Percentiles rank a stretch among this genome's conserved stretches.
These are phyloP conservation scores for Noctua comes DNA, from an alignment of 2,888 invertebrate genomes.

Conservation along the genomic window DNA sequence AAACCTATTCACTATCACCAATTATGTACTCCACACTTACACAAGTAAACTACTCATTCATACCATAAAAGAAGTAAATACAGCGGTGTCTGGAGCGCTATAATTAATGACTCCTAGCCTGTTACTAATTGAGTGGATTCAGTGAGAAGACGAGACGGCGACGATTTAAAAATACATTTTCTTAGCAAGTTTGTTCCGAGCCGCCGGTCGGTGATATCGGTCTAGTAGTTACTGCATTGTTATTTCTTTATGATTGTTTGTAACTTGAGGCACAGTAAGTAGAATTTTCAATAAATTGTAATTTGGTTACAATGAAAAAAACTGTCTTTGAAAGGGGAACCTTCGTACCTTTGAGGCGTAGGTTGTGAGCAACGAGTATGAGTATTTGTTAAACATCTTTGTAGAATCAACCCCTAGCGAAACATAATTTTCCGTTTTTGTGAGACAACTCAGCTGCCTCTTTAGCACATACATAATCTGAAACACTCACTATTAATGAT, in stretches of 20 bases:
- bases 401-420: background rate
- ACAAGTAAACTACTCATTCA: conserved; percentile 28
- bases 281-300: background rate
- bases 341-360: background rate
- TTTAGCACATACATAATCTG: background rate
- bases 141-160: conserved; percentile 83
- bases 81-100: conserved; percentile 51
- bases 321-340: too few relatives aligned
- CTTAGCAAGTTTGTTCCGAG: conserved; percentile 79
- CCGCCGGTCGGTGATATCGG: conserved; percentile 70
- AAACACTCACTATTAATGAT: background rate
- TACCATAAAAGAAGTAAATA: conserved; percentile 42
- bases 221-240: conserved; percentile 52
- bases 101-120: conserved; percentile 77
- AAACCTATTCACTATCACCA: background rate
- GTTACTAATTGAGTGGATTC: conserved; percentile 84
- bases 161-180: conserved; percentile 87
- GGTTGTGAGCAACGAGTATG: background rate
- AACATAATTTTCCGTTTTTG: background rate
- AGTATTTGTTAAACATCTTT: background rate
- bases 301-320: background rate
- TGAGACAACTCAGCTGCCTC: background rate
- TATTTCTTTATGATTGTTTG: conserved; percentile 43
- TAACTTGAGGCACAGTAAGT: background rate
- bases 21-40: conserved; percentile 19